These are phyloP conservation scores for Hypotaenidia okinawae DNA, from an alignment of 2,797 vertebrate species.

Conservation along the genomic window DNA sequence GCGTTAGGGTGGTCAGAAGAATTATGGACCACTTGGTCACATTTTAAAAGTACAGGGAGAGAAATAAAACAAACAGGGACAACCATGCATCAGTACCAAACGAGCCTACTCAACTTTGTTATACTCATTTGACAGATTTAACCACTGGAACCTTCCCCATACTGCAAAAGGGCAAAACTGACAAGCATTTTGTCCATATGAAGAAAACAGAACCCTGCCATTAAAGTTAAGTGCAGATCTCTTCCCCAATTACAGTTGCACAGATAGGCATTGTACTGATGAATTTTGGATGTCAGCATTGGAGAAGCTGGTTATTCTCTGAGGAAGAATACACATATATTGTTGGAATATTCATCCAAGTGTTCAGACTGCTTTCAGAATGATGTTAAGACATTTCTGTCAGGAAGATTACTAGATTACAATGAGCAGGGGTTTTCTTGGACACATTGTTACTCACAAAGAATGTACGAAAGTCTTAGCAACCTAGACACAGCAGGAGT, in stretches of 20 bases:
- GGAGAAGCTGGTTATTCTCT: not conserved
- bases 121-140: not conserved
- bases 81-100: not conserved
- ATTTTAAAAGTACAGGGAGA: not conserved
- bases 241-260: not conserved
- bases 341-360: not conserved
- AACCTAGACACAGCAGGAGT: not conserved
- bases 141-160: not conserved
- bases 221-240: not conserved
- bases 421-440: not conserved
- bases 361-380: not conserved
- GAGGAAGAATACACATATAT: not conserved
- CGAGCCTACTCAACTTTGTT: not conserved
- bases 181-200: not conserved
- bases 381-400: not conserved
- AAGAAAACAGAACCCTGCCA: not conserved
- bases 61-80: constrained; percentile 1
- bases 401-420: not conserved
- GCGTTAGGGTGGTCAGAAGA: not conserved
- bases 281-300: not conserved
- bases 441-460: not conserved
- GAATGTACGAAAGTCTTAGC: not conserved
- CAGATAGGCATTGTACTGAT: not conserved
- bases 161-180: not conserved
- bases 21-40: not conserved